Percentiles rank a stretch among this genome's conserved stretches.
Evolutionary conservation across 1,140 invertebrate genomes (phyloP).

Genomic region (Lineus longissimus): DNA sequence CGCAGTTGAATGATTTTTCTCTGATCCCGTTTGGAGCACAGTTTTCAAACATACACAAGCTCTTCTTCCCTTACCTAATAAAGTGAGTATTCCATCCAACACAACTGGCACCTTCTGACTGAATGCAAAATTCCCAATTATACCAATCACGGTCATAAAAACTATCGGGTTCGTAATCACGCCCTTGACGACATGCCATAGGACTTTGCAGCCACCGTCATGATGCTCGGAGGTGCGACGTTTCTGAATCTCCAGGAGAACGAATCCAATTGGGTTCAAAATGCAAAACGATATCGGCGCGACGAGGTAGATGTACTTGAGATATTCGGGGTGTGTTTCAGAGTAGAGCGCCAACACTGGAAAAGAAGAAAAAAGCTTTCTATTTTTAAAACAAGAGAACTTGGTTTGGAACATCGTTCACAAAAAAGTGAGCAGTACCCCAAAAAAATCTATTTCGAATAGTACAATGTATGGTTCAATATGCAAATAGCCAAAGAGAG

Average conservation of each 20-base stretch:
- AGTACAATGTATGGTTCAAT: constrained; percentile 9
- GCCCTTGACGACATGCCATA: constrained; percentile 58
- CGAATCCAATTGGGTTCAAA: constrained; percentile 87
- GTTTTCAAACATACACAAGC: too few relatives aligned
- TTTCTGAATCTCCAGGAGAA: constrained; percentile 84
- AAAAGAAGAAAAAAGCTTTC: constrained; percentile 21
- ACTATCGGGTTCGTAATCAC: constrained; percentile 85
- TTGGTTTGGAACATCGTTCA: too few relatives aligned
- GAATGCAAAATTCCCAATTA: constrained; percentile 80
- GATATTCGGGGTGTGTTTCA: constrained; percentile 79
- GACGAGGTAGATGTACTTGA: constrained; percentile 85
- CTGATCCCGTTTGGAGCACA: too few relatives aligned
- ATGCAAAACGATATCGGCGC: constrained; percentile 90
- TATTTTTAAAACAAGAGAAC: too few relatives aligned
- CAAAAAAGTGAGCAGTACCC: too few relatives aligned
- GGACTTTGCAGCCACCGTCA: constrained; percentile 3
- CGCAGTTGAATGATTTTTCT: too few relatives aligned
- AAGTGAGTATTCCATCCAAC: constrained; percentile 71
- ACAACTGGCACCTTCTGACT: constrained; percentile 71
- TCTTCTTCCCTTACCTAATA: constrained; percentile 54
- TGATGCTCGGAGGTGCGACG: constrained; percentile 42
- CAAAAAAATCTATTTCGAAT: too few relatives aligned
- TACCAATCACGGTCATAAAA: constrained; percentile 87
- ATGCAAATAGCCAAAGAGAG: constrained; percentile 9
- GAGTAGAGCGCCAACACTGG: constrained; percentile 59